These are phyloP conservation scores for Meghimatium bilineatum DNA, from an alignment of 2,888 invertebrate species.

Conservation along the genomic window DNA sequence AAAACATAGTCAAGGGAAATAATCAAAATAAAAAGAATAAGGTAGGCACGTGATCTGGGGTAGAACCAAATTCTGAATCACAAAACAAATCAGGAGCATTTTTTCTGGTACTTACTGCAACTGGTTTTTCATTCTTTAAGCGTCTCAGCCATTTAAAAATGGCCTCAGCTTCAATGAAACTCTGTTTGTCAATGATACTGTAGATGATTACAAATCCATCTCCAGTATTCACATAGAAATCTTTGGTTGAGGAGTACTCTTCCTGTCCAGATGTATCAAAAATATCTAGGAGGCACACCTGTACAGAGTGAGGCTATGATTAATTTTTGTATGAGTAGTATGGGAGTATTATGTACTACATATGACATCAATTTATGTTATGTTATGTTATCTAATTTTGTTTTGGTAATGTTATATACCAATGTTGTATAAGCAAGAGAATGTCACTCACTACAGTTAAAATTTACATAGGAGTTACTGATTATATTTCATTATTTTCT, in stretches of 20 bases:
- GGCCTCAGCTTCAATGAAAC: slow-evolving; percentile 63
- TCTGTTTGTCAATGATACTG: slow-evolving; percentile 58
- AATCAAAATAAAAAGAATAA: too few species aligned
- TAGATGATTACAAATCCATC: slow-evolving; percentile 68
- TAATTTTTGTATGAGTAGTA: too few species aligned
- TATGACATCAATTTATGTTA: too few species aligned
- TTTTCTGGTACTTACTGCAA: slow-evolving; percentile 61
- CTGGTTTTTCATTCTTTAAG: slow-evolving; percentile 51
- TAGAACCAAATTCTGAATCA: neutral
- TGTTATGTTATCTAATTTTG: neutral
- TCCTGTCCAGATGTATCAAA: slow-evolving; percentile 59
- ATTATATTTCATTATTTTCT: too few species aligned
- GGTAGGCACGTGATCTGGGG: too few species aligned
- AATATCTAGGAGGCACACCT: neutral
- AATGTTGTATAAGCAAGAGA: too few species aligned
- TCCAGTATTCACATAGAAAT: slow-evolving; percentile 63
- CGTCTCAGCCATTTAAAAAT: slow-evolving; percentile 59
- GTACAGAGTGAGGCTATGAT: neutral
- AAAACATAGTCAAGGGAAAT: too few species aligned
- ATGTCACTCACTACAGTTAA: too few species aligned
- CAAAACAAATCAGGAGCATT: neutral
- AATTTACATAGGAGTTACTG: too few species aligned
- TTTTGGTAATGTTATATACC: neutral
- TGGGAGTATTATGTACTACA: neutral
- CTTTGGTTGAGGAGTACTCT: slow-evolving; percentile 65